Base-by-base conservation (phyloP, 2,888 invertebrate genomes). In the Drosophila trichaetosa region DNA sequence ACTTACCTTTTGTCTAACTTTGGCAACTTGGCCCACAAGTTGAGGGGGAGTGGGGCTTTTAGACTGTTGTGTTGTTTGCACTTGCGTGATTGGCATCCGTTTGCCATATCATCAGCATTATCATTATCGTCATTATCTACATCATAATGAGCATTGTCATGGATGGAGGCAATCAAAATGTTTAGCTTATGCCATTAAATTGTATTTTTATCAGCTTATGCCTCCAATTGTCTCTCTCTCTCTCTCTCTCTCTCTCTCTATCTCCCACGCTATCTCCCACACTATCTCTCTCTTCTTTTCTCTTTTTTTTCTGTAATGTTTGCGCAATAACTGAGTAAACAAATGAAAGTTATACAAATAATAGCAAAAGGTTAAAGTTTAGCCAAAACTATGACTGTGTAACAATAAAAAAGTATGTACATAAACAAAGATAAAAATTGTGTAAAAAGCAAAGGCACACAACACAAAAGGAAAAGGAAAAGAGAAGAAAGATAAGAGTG, bases 171-270 rank as follows among this genome's bases (percentile, higher is more conserved):
- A 84, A 84, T 79, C 85, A 82, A 79, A 79, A 82, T 82, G 79
- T 78, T 84, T 64, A 62, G 82, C 79, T 84, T 81, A 73, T 78
- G 65, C 64, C 85, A 79, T 79, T 68, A 84, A 82, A 79, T 79
- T 78, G 82, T 79, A 84, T 81, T 84, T 79, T 84, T 82, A 78
- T 71, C 62, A 73, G 21, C 16, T 63, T 57, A 34, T 53, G 42
- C 52, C 58, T 38, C 40, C 48, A 53, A 51, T 69, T 62, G 67
- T 62, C 33, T 31, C 27, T 36, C 16, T 7, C 7, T 42, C 7
- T 29, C 16, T 54, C 42, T 34, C 16, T 33, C 18, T 27, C 27
- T 34, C 13, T 4, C 1, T 49, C 31, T 31, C 31, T 5, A 7
- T 6, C 4, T 33, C 27, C 0, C 3, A 3, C 27, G 0, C 33